Evolutionary conservation across 1,140 invertebrate species (phyloP).

Genomic region (Euura saliciscinereae): DNA sequence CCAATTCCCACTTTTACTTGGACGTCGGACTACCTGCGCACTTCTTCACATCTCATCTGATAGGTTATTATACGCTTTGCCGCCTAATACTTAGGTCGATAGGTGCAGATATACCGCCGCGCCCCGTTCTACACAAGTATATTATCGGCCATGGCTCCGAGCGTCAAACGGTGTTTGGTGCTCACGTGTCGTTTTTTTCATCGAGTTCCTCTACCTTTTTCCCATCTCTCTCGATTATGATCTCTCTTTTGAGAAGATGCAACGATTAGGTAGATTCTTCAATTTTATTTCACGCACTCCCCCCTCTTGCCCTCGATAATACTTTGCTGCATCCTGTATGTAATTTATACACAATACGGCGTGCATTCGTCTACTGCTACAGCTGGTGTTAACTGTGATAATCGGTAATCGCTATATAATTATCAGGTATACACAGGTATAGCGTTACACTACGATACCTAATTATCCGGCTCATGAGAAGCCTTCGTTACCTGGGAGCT

Average conservation of each 20-base stretch:
- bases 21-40: background rate
- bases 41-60: conserved; percentile 2
- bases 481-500: too few species aligned
- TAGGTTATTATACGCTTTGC: conserved; percentile 1
- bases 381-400: too few species aligned
- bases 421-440: too few species aligned
- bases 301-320: too few species aligned
- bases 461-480: too few species aligned
- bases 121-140: conserved; percentile 6
- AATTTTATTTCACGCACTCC: background rate
- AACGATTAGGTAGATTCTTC: background rate
- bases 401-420: too few species aligned
- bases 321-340: too few species aligned
- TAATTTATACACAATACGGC: too few species aligned
- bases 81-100: conserved; percentile 4
- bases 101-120: conserved; percentile 1
- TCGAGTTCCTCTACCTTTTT: background rate
- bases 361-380: too few species aligned
- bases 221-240: background rate
- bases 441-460: too few species aligned
- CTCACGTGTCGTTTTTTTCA: background rate
- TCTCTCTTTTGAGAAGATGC: background rate
- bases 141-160: background rate
- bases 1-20: background rate
- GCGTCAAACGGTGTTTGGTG: conserved; percentile 6